phyloP scores from a whole-genome alignment of 2,888 invertebrate species.

The Cantharis lateralis region DNA sequence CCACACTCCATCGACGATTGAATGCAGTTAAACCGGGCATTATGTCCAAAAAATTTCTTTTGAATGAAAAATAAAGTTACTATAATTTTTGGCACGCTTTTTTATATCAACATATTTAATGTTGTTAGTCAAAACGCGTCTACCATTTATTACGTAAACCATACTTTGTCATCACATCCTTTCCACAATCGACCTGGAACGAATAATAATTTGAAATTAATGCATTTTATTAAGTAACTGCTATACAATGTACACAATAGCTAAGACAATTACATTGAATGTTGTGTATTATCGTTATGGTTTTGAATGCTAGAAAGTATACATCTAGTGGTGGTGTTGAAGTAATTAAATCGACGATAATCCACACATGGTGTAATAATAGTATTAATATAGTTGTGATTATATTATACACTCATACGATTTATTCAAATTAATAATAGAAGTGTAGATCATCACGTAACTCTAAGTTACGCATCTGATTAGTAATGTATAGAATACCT shows the following conservation, averaged over 20 bases:
- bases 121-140: not conserved
- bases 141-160: not conserved
- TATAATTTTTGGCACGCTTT: not conserved
- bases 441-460: too few species aligned
- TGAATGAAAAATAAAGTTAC: not conserved
- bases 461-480: too few species aligned
- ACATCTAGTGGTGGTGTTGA: not conserved
- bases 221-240: not conserved
- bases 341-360: not conserved
- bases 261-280: not conserved
- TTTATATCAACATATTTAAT: not conserved
- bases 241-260: not conserved
- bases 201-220: not conserved
- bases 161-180: not conserved
- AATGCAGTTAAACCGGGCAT: slow-evolving; percentile 89
- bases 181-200: not conserved
- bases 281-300: not conserved
- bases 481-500: too few species aligned
- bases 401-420: too few species aligned
- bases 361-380: not conserved
- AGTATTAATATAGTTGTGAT: too few species aligned
- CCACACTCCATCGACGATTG: slow-evolving; percentile 84
- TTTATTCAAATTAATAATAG: too few species aligned
- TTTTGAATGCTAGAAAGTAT: not conserved
- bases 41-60: slow-evolving; percentile 30